phyloP scores from a whole-genome alignment of 2,888 invertebrate species.

The Nemurella pictetii region DNA sequence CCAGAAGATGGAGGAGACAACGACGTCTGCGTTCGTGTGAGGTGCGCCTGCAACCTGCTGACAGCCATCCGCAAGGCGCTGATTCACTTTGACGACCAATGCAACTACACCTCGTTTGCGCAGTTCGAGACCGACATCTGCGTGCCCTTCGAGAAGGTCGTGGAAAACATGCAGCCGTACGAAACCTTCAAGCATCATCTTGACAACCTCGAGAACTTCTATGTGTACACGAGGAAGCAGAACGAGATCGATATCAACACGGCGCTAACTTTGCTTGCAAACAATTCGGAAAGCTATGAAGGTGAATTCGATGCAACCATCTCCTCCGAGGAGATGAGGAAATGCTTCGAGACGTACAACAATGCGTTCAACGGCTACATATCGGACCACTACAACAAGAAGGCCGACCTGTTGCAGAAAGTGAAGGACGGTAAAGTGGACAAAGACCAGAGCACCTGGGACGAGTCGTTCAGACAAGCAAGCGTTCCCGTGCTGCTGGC shows the following conservation, averaged over 20 bases:
- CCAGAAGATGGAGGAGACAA: neutral
- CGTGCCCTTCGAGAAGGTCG: neutral
- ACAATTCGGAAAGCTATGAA: neutral
- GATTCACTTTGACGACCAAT: neutral
- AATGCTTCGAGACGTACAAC: neutral
- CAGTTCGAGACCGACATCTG: neutral
- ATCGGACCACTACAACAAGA: neutral
- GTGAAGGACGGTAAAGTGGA: neutral
- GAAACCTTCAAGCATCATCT: neutral
- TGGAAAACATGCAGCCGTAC: neutral
- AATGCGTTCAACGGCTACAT: neutral
- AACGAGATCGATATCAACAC: neutral
- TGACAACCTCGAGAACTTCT: conserved; percentile 5
- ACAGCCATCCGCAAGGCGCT: neutral
- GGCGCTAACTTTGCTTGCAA: neutral
- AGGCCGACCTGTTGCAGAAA: neutral
- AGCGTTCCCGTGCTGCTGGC: neutral
- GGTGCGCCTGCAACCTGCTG: neutral
- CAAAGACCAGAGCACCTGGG: neutral
- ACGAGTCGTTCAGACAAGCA: neutral
- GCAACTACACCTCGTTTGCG: neutral
- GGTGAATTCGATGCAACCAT: neutral
- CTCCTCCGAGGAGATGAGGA: neutral
- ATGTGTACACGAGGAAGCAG: neutral
- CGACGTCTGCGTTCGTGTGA: neutral